phyloP scores from a whole-genome alignment of 2,113 vertebrate species.

The Platysteira castanea region DNA sequence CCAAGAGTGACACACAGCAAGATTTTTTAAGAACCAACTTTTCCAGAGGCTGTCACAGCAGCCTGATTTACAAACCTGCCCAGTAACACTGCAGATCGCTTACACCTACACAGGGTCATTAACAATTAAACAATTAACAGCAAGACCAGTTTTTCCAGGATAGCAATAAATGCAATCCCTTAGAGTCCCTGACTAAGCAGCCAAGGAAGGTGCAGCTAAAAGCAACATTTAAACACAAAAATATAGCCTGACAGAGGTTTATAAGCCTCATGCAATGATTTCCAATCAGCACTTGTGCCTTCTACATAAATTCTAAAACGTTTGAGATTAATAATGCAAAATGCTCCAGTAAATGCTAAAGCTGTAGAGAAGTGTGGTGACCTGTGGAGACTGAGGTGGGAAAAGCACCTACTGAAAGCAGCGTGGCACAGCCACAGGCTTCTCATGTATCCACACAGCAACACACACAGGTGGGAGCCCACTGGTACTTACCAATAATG shows the following conservation, averaged over 20 bases:
- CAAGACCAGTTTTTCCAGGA: not conserved
- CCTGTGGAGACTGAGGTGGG: not conserved
- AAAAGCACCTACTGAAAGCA: not conserved
- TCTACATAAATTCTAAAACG: not conserved
- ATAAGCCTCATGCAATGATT: not conserved
- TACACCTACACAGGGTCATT: not conserved
- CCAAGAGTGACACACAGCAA: not conserved
- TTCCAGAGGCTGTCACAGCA: not conserved
- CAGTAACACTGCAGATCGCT: not conserved
- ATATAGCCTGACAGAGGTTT: not conserved
- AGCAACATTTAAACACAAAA: not conserved
- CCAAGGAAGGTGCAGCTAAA: not conserved
- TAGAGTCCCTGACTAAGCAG: not conserved
- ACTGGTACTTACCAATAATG: slow-evolving; percentile 91
- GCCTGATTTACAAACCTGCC: not conserved
- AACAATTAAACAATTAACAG: slow-evolving; percentile 10
- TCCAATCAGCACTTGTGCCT: not conserved
- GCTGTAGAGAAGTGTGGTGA: not conserved
- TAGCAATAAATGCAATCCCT: not conserved
- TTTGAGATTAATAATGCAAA: not conserved
- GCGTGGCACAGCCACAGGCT: not conserved
- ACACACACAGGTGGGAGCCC: fast-evolving
- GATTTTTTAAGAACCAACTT: not conserved
- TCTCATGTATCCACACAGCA: fast-evolving
- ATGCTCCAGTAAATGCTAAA: not conserved